Evolutionary conservation across 2,888 invertebrate species (phyloP).

Genomic region (Diogma glabrata): DNA sequence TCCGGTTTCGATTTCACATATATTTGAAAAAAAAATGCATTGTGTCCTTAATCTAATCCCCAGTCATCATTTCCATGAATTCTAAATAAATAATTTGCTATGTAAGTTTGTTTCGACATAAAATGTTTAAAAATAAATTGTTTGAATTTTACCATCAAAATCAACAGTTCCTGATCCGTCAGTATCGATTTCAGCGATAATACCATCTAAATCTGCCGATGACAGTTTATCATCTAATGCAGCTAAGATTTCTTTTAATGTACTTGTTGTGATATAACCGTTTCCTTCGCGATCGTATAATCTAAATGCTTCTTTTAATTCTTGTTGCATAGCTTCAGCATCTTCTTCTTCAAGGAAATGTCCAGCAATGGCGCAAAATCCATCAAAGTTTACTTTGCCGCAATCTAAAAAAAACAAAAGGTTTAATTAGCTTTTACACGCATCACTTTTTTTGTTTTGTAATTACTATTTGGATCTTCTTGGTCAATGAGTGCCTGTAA

Average conservation of each 20-base stretch:
- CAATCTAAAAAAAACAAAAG: conserved; percentile 41
- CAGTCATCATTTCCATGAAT: conserved; percentile 12
- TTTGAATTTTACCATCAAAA: conserved; percentile 72
- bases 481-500: conserved; percentile 79
- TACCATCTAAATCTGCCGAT: conserved; percentile 86
- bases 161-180: conserved; percentile 98
- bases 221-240: conserved; percentile 90
- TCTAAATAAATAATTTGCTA: background rate
- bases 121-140: background rate
- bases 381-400: conserved; percentile 90
- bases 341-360: conserved; percentile 94
- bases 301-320: conserved; percentile 93
- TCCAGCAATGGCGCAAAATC: conserved; percentile 83
- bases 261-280: conserved; percentile 82
- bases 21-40: too few relatives aligned
- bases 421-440: background rate
- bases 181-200: conserved; percentile 95
- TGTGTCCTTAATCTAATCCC: conserved; percentile 7
- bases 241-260: conserved; percentile 84
- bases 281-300: conserved; percentile 95
- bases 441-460: too few relatives aligned
- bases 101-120: background rate
- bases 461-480: conserved; percentile 73
- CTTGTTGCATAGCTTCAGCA: conserved; percentile 91
- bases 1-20: too few relatives aligned